Evolutionary conservation across 30 jellyfish, hydroid and myxozoan genomes (phyloP).

Genomic region (Pelagia noctiluca): DNA sequence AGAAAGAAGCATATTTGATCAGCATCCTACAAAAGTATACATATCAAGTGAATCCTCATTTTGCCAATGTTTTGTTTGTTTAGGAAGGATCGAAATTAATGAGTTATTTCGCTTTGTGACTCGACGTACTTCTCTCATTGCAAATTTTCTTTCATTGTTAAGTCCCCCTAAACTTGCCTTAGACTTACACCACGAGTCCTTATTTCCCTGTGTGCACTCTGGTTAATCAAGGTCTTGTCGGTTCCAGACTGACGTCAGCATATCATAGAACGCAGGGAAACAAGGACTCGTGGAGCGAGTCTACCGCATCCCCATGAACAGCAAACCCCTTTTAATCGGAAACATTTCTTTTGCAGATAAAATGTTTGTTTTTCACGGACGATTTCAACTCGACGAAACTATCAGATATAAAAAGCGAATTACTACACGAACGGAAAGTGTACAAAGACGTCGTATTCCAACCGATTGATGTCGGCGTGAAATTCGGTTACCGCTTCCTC

Average conservation of each 20-base stretch:
- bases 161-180: too few species aligned
- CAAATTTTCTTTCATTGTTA: too few species aligned
- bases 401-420: constrained; percentile 7
- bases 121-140: too few species aligned
- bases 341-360: constrained; percentile 51
- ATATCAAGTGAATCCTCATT: too few species aligned
- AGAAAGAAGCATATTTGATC: too few species aligned
- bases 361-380: constrained; percentile 80
- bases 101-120: too few species aligned
- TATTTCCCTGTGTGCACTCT: neutral
- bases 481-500: constrained; percentile 75
- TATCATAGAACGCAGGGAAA: neutral
- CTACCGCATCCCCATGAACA: neutral
- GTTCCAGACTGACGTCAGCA: too few species aligned
- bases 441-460: constrained; percentile 66
- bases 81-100: too few species aligned
- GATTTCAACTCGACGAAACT: constrained; percentile 40
- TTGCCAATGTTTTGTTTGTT: too few species aligned
- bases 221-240: neutral
- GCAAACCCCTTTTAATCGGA: neutral
- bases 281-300: neutral
- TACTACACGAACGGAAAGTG: constrained; percentile 39
- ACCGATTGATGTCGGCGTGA: constrained; percentile 71
- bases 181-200: too few species aligned
- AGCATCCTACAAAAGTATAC: too few species aligned